Percentiles rank a stretch among this genome's conserved stretches.
phyloP scores from a whole-genome alignment of 2,888 invertebrate genomes.

The Malacosoma neustria region DNA sequence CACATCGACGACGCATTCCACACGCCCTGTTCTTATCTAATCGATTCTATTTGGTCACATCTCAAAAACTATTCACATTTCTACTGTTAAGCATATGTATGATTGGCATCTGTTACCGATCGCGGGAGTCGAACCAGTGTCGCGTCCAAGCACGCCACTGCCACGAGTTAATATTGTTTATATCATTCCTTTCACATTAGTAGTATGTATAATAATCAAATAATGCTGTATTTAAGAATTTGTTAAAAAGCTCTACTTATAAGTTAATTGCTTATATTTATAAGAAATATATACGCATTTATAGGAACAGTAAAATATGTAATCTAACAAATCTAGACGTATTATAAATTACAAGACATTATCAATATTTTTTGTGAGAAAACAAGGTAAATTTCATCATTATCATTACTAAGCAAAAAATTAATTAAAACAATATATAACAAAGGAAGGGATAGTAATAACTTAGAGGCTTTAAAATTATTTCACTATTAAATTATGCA shows the following conservation, averaged over 20 bases:
- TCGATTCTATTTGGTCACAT: conserved; percentile 38
- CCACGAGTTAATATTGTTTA: background rate
- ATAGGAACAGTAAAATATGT: conserved; percentile 7
- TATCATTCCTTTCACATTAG: background rate
- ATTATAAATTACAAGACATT: too few species aligned
- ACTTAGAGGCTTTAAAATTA: too few species aligned
- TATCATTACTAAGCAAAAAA: conserved; percentile 13
- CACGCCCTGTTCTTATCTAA: conserved; percentile 62
- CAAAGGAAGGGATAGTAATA: too few species aligned
- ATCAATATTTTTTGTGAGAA: background rate
- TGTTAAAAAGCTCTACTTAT: conserved; percentile 34
- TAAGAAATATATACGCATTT: conserved; percentile 5
- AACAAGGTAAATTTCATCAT: conserved; percentile 5
- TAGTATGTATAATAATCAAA: conserved; percentile 8
- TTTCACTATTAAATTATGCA: too few species aligned
- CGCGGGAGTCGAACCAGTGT: background rate
- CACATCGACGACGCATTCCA: conserved; percentile 54
- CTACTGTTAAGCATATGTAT: conserved; percentile 23
- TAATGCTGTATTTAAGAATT: conserved; percentile 25
- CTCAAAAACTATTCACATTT: conserved; percentile 75
- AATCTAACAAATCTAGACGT: too few species aligned
- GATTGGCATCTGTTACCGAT: conserved; percentile 5
- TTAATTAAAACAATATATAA: conserved; percentile 6
- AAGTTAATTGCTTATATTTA: conserved; percentile 24
- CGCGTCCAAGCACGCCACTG: background rate